A percentile compares a stretch with the other conserved stretches of the same genome.
phyloP scores from a whole-genome alignment of 2,888 invertebrate genomes.

The Agrypnus murinus region DNA sequence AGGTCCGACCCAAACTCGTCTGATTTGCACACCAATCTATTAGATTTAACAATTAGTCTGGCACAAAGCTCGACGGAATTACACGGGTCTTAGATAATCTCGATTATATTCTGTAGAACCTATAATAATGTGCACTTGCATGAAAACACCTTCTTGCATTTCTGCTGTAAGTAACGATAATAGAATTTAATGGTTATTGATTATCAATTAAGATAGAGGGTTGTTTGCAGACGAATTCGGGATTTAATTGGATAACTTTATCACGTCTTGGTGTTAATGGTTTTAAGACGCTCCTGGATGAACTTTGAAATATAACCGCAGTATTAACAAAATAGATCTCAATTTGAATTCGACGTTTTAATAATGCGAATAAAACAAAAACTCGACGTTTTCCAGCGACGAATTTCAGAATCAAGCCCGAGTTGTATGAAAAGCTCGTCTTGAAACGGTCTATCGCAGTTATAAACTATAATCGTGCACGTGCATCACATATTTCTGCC shows the following conservation, averaged over 20 bases:
- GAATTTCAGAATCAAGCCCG: slow-evolving; percentile 3
- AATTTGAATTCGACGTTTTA: slow-evolving; percentile 6
- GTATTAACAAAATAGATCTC: slow-evolving; percentile 22
- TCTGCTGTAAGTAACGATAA: slow-evolving; percentile 33
- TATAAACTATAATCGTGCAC: slow-evolving; percentile 58
- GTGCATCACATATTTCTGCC: slow-evolving; percentile 57
- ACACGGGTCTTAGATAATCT: slow-evolving; percentile 58
- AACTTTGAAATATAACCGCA: slow-evolving; percentile 19
- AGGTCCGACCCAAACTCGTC: slow-evolving; percentile 54
- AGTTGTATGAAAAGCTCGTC: slow-evolving; percentile 10
- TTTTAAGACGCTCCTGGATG: slow-evolving; percentile 21
- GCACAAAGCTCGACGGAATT: slow-evolving; percentile 61
- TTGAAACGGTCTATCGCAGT: slow-evolving; percentile 22
- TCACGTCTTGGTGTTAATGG: slow-evolving; percentile 22
- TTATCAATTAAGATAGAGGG: slow-evolving; percentile 34
- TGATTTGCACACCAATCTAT: slow-evolving; percentile 63
- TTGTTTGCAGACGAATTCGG: slow-evolving; percentile 18
- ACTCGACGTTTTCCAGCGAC: slow-evolving; percentile 15
- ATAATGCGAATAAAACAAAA: not conserved
- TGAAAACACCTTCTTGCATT: slow-evolving; percentile 46
- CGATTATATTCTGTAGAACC: slow-evolving; percentile 48
- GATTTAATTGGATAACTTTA: slow-evolving; percentile 34
- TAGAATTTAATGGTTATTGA: slow-evolving; percentile 40
- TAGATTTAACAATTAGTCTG: slow-evolving; percentile 64
- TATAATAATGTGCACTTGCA: slow-evolving; percentile 50